Percentiles rank a stretch among this genome's conserved stretches.
Evolutionary conservation across 2,113 vertebrate species (phyloP).

Genomic region (Pleuronectes platessa): DNA sequence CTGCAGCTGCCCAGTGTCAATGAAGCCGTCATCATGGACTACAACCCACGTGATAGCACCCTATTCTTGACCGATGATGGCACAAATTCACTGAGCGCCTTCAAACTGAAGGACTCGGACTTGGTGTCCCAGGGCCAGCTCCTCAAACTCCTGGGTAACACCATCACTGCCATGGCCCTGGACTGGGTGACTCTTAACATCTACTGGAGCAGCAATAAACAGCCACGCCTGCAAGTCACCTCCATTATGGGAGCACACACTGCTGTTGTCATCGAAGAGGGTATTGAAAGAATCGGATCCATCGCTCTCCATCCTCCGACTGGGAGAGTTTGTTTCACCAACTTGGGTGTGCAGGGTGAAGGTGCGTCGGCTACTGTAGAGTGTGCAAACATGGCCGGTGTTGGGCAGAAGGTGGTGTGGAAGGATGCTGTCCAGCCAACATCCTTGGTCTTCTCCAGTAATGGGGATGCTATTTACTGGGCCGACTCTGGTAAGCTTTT

Average conservation of each 20-base stretch:
- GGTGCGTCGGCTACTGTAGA: constrained; percentile 63
- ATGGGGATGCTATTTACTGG: constrained; percentile 88
- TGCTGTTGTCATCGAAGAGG: constrained; percentile 77
- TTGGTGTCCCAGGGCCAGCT: constrained; percentile 74
- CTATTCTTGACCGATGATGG: constrained; percentile 84
- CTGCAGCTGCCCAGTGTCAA: constrained; percentile 81
- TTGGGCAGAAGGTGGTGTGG: constrained; percentile 78
- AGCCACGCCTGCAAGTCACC: constrained; percentile 80
- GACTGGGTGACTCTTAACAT: constrained; percentile 90
- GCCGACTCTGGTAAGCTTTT: constrained; percentile 83
- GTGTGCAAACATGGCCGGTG: constrained; percentile 88
- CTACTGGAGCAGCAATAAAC: constrained; percentile 88
- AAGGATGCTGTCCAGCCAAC: constrained; percentile 77
- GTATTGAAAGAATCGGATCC: constrained; percentile 69
- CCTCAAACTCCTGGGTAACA: constrained; percentile 78
- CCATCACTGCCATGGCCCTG: constrained; percentile 82
- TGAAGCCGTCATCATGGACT: constrained; percentile 83
- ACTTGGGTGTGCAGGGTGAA: constrained; percentile 42
- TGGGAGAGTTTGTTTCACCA: constrained; percentile 86
- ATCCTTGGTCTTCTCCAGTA: constrained; percentile 82
- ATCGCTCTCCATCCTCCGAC: constrained; percentile 84
- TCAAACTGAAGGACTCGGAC: constrained; percentile 79
- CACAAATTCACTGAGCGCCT: constrained; percentile 74
- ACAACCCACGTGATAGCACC: constrained; percentile 77
- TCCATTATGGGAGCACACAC: constrained; percentile 71